phyloP scores from a whole-genome alignment of 2,113 vertebrate genomes.

The Gallinago undulata region DNA sequence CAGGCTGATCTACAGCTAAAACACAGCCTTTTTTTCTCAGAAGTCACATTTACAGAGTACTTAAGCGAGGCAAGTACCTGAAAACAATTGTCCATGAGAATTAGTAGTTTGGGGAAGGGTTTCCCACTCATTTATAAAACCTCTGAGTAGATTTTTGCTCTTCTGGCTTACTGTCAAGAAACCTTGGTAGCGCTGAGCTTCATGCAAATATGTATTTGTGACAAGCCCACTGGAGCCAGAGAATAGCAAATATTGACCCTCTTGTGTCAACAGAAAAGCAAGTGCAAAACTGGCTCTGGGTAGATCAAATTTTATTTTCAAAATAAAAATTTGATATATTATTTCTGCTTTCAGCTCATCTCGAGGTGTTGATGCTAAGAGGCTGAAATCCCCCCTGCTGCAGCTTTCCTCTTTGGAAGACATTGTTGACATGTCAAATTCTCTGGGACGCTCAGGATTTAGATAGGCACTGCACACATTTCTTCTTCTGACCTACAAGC shows the following conservation, averaged over 20 bases:
- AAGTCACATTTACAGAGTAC: not conserved
- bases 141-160: not conserved
- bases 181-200: not conserved
- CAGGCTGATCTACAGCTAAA: not conserved
- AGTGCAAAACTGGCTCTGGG: not conserved
- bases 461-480: not conserved
- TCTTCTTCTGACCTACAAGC: not conserved
- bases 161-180: not conserved
- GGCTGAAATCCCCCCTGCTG: not conserved
- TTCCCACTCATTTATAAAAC: not conserved
- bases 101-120: not conserved
- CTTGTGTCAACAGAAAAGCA: constrained; percentile 10
- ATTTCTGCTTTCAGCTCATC: not conserved
- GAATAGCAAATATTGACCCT: not conserved
- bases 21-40: not conserved
- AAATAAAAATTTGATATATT: not conserved
- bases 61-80: not conserved
- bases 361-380: not conserved
- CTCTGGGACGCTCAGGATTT: not conserved
- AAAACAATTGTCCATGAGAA: not conserved
- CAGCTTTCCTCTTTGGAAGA: not conserved
- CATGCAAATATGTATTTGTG: not conserved
- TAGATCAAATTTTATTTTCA: not conserved
- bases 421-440: not conserved
- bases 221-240: not conserved